phyloP scores from a whole-genome alignment of 2,888 invertebrate genomes.

The Drosophila nr. medialis region DNA sequence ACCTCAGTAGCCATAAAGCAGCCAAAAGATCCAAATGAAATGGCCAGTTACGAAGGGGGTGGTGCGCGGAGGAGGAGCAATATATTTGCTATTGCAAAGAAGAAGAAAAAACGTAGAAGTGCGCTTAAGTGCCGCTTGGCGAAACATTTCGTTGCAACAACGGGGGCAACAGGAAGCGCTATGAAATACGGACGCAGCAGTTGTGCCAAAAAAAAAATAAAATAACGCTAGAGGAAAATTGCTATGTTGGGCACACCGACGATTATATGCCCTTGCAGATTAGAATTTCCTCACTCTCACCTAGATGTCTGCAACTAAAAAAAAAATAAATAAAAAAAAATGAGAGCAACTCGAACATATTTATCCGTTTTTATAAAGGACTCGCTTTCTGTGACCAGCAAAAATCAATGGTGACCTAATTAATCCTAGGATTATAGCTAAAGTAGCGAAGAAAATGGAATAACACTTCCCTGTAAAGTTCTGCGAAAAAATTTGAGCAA shows the following conservation, averaged over 20 bases:
- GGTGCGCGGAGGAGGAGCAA: constrained; percentile 23
- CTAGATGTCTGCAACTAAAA: background rate
- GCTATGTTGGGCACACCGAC: background rate
- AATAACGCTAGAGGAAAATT: background rate
- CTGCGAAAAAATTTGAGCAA: too few relatives aligned
- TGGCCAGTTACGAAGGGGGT: constrained; percentile 45
- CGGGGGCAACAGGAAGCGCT: constrained; percentile 47
- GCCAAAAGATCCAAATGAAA: constrained; percentile 58
- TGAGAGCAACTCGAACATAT: background rate
- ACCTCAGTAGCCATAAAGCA: constrained; percentile 52
- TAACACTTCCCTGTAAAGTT: too few relatives aligned
- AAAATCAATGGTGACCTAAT: background rate
- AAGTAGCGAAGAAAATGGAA: background rate
- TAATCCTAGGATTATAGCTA: background rate
- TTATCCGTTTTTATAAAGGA: background rate
- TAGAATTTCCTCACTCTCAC: background rate
- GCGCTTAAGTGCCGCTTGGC: constrained; percentile 79
- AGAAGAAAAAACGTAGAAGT: constrained; percentile 45
- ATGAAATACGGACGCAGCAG: constrained; percentile 60
- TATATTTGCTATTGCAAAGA: constrained; percentile 61
- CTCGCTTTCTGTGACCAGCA: background rate
- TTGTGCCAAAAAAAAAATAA: background rate
- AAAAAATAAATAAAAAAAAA: background rate
- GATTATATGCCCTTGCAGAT: background rate
- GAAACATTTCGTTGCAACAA: constrained; percentile 70